Base-by-base conservation (phyloP, 2,113 vertebrate genomes). In the Solea solea region DNA sequence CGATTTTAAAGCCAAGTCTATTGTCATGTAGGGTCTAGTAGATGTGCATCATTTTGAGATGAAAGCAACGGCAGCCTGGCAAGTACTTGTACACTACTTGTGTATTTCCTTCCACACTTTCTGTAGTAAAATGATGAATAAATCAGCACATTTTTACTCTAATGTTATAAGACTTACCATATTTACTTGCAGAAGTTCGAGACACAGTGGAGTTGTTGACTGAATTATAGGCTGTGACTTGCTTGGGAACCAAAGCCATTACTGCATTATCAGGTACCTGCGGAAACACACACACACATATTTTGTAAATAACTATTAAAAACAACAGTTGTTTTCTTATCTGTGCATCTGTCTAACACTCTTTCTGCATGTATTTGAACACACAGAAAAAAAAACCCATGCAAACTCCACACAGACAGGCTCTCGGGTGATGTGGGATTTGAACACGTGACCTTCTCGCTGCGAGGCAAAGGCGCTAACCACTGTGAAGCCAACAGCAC, bases 131-230 rank as follows among this genome's bases (percentile, higher is more conserved):
- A 8, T 21, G 7, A 34, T 4, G 5, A 34, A 34, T 6, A 34
- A 34, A 34, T 34, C 3, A 34, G 34, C 3, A 34, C 3, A 34
- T 34, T 34, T 34, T 34, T 21, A 21, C 21, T 1, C 1, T 21
- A 21, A 21, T 21, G 21, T 21, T 21, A 21, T 21, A 21, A 21
- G 8, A 16, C 91, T 76, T 74, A 98, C 98, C 97, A 0, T 99
- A 99, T 94, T 98, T 99, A 85, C 97, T 98, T 3, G 97, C 98
- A 13, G 98, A 99, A 0, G 98, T 98, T 83, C 98, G 92, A 52
- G 98, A 98, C 25, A 99, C 96, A 0, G 96, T 99, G 74, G 97
- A 98, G 91, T 98, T 99, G 91, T 98, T 99, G 25, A 97, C 96
- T 7, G 96, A 96, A 0, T 98, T 99, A 88, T 98, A 99, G 56